Evolutionary conservation across 2,113 vertebrate species (phyloP).

Genomic region (Mungos mungo): DNA sequence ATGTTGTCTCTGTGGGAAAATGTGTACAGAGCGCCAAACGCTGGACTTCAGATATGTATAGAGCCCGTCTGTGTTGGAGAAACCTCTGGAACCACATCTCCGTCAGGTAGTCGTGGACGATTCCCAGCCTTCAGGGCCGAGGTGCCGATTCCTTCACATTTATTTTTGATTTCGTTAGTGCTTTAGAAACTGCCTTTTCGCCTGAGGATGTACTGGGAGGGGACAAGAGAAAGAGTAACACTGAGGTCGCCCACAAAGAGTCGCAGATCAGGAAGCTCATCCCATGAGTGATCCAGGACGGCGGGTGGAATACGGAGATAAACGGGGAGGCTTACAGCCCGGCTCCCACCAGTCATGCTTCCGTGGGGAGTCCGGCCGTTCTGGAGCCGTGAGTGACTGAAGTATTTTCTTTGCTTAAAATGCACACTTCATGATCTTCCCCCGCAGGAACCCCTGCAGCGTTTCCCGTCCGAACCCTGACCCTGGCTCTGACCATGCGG

Average conservation of each 20-base stretch:
- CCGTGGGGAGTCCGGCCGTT: not conserved
- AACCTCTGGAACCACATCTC: not conserved
- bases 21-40: not conserved
- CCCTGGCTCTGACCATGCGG: not conserved
- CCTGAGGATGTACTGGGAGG: not conserved
- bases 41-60: not conserved
- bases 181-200: not conserved
- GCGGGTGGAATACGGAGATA: not conserved
- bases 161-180: not conserved
- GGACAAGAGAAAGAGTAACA: not conserved
- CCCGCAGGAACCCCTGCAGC: not conserved
- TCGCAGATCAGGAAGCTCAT: not conserved
- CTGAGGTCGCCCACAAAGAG: not conserved
- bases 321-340: not conserved
- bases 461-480: not conserved
- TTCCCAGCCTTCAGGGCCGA: not conserved
- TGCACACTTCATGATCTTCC: not conserved
- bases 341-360: not conserved
- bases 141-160: not conserved
- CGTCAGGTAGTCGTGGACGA: not conserved
- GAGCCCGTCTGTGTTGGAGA: not conserved
- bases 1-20: not conserved
- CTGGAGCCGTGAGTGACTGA: not conserved
- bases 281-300: not conserved
- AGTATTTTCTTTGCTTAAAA: not conserved